Evolutionary conservation across 2,888 invertebrate species (phyloP).

Genomic region (Drosophila ustulata): DNA sequence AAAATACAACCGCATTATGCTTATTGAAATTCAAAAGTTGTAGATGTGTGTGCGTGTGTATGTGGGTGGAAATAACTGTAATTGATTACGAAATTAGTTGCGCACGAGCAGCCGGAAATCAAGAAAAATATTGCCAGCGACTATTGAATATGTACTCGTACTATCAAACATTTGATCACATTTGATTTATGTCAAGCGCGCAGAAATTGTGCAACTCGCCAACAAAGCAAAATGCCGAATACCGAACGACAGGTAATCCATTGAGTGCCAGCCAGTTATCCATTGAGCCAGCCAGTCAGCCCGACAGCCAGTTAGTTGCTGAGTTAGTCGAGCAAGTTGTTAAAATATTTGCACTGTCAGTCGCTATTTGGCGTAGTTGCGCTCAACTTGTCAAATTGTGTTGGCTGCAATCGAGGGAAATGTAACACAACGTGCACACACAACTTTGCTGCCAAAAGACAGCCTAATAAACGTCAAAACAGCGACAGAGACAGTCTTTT

Average conservation of each 20-base stretch:
- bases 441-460: slow-evolving; percentile 31
- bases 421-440: slow-evolving; percentile 23
- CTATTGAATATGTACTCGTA: slow-evolving; percentile 34
- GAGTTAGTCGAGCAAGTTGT: slow-evolving; percentile 36
- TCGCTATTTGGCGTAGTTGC: slow-evolving; percentile 62
- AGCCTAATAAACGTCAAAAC: slow-evolving; percentile 57
- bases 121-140: slow-evolving; percentile 41
- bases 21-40: slow-evolving; percentile 59
- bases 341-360: slow-evolving; percentile 74
- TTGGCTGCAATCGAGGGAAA: slow-evolving; percentile 40
- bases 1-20: slow-evolving; percentile 21
- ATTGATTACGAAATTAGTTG: slow-evolving; percentile 66
- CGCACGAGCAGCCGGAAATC: slow-evolving; percentile 59
- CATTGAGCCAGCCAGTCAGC: background rate
- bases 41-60: slow-evolving; percentile 15
- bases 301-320: slow-evolving; percentile 1
- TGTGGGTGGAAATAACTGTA: slow-evolving; percentile 54
- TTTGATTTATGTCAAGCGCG: slow-evolving; percentile 62
- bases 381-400: slow-evolving; percentile 68
- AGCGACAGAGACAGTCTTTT: slow-evolving; percentile 17
- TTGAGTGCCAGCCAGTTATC: slow-evolving; percentile 13
- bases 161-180: slow-evolving; percentile 52
- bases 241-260: slow-evolving; percentile 5
- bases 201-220: slow-evolving; percentile 41
- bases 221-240: slow-evolving; percentile 20